Evolutionary conservation across 92 coral and sea anemone species (phyloP).

Genomic region (Desmophyllum pertusum): DNA sequence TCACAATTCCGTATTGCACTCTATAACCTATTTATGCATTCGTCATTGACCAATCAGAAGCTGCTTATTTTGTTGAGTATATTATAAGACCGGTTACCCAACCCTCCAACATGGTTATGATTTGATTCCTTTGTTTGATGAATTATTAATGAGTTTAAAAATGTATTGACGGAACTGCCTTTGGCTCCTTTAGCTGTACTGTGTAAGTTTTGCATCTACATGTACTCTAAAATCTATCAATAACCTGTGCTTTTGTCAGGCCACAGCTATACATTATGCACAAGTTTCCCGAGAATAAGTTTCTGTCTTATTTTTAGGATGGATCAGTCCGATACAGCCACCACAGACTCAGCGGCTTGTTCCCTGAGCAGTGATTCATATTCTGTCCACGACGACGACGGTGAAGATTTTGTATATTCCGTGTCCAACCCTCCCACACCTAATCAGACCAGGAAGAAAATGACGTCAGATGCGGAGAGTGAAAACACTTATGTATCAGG

Average conservation of each 20-base stretch:
- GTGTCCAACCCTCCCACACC: conserved; percentile 98
- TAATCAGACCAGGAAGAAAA: conserved; percentile 47
- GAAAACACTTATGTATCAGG: conserved; percentile 72
- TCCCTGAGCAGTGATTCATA: conserved; percentile 81
- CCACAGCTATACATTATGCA: not conserved
- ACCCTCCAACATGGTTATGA: no score
- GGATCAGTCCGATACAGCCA: conserved; percentile 16
- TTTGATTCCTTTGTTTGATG: no score
- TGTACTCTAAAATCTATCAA: no score
- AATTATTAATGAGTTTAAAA: no score
- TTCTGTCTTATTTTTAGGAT: not conserved
- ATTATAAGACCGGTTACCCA: no score
- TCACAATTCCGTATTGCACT: no score
- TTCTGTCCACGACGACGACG: conserved; percentile 78
- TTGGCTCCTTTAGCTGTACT: not conserved
- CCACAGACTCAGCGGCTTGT: conserved; percentile 71
- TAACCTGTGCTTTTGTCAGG: not conserved
- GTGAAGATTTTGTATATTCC: conserved; percentile 79
- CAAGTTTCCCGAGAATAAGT: not conserved
- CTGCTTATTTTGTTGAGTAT: no score
- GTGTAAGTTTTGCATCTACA: no score
- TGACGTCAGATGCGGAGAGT: conserved; percentile 72
- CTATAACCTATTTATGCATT: no score
- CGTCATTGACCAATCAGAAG: no score
- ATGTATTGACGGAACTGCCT: not conserved